Conservation (phyloP, 2,888 invertebrate species). For the Pseudoips prasinana region DNA sequence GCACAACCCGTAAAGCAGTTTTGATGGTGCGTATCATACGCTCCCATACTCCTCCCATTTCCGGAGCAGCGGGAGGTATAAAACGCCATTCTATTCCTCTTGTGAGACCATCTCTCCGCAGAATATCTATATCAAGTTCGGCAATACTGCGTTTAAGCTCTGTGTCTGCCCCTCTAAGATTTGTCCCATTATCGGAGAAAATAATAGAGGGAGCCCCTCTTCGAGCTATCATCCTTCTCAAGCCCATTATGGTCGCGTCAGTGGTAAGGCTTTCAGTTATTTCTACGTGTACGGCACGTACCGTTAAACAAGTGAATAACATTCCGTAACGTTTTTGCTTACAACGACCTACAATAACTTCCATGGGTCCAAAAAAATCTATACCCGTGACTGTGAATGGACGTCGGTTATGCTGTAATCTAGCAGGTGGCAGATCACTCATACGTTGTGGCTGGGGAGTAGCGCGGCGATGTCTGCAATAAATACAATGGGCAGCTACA, state of each 20-base stretch:
- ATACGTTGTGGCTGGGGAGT: too few species aligned
- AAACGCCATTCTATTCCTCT: slow-evolving; percentile 4
- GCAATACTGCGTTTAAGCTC: slow-evolving; percentile 1
- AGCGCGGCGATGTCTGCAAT: too few species aligned
- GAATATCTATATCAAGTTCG: not conserved
- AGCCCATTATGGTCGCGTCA: slow-evolving; percentile 10
- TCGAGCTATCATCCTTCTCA: slow-evolving; percentile 14
- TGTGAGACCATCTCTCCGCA: not conserved
- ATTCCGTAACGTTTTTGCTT: slow-evolving; percentile 13
- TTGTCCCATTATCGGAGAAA: slow-evolving; percentile 13
- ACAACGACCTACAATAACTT: too few species aligned
- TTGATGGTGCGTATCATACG: slow-evolving; percentile 2
- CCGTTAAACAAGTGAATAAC: slow-evolving; percentile 13
- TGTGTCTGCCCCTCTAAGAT: slow-evolving; percentile 10
- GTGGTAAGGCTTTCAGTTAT: not conserved
- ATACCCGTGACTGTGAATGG: too few species aligned
- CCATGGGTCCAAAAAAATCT: too few species aligned
- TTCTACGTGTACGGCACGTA: not conserved
- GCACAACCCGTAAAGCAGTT: not conserved
- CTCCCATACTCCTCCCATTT: slow-evolving; percentile 10
- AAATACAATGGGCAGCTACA: too few species aligned
- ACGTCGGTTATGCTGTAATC: too few species aligned
- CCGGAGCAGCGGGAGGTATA: slow-evolving; percentile 4
- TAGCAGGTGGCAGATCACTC: too few species aligned
- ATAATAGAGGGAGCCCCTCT: slow-evolving; percentile 11